Evolutionary conservation across 2,888 invertebrate species (phyloP), one percentile per base, ranked within the genome.

Genomic region (Matsumyia berberina): DNA sequence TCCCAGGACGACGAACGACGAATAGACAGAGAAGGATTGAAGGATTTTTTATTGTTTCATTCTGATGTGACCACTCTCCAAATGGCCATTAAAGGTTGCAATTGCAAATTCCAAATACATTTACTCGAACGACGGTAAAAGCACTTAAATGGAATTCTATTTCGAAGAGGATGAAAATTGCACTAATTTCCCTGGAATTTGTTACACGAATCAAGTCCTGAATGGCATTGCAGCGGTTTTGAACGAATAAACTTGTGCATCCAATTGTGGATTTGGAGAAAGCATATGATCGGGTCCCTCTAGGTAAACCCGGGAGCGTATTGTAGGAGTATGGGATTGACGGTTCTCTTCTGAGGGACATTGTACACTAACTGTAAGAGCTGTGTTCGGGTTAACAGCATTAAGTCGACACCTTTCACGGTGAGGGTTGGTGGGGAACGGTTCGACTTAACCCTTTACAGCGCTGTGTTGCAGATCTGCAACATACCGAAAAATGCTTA

Each of bases 11-110:
- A 49, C 29, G 29, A 24, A 24, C n/a, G 24, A 49, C 19, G 46
- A 24, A 46, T 46, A 46, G 19, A 8, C 46, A 46, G 46, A 46
- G 24, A 24, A 46, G 19, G 46, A n/a, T 46, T 46, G 19, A 46
- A n/a, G 19, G 19, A 46, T 46, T 46, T 46, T 9, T 15, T 12
- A 0, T 3, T 7, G 7, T 35, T 35, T 35, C n/a, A 8, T 35
- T 6, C 35, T 35, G n/a, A 33, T 33, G 8, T 7, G 33, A 33
- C 33, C 4, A 12, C n/a, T n/a, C n/a, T n/a, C n/a, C n/a, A n/a
- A n/a, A n/a, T n/a, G n/a, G n/a, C 1, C n/a, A 17, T 15, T 15
- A 42, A 42, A 42, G 42, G 5, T 39, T 39, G 11, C 37, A 37
- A n/a, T 37, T 5, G 11, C 37, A 37, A 11, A 37, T 37, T 37